Percentiles rank a stretch among this genome's conserved stretches.
These are phyloP conservation scores for Coleophora deauratella DNA, from an alignment of 2,888 invertebrate species.

Conservation along the genomic window DNA sequence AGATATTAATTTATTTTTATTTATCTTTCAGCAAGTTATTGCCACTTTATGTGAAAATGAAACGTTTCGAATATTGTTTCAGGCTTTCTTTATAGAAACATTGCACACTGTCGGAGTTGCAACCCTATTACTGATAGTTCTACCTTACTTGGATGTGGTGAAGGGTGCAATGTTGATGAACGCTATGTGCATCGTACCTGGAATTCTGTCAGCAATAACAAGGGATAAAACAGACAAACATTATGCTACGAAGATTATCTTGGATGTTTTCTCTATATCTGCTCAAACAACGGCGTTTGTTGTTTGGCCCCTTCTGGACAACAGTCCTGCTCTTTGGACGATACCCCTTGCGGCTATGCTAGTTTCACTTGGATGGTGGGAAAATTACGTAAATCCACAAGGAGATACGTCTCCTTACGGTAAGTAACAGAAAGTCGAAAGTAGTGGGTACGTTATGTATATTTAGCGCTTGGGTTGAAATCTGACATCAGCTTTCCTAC, in stretches of 20 bases:
- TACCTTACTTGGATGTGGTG: constrained; percentile 87
- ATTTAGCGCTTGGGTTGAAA: too few species aligned
- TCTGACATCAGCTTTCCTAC: too few species aligned
- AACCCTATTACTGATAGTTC: constrained; percentile 80
- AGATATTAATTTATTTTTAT: too few species aligned
- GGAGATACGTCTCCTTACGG: constrained; percentile 40
- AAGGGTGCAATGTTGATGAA: constrained; percentile 90
- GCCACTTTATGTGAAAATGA: too few species aligned
- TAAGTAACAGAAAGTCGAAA: constrained; percentile 23
- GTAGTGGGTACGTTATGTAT: too few species aligned
- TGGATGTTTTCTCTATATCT: constrained; percentile 76
- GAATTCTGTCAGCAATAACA: constrained; percentile 77
- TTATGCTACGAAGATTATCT: constrained; percentile 46
- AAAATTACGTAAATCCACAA: constrained; percentile 77
- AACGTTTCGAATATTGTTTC: constrained; percentile 17
- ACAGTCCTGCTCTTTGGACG: constrained; percentile 68
- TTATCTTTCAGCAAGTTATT: background rate
- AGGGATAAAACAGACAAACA: constrained; percentile 47
- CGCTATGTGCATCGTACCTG: constrained; percentile 87
- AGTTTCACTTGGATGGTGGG: constrained; percentile 89
- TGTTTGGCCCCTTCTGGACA: constrained; percentile 77
- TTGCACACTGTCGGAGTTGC: constrained; percentile 85
- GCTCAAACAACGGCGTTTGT: constrained; percentile 80
- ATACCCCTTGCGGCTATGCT: constrained; percentile 78
- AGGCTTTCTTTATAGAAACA: constrained; percentile 82